Base-by-base conservation (phyloP, 2,888 invertebrate genomes). In the Acleris literana region DNA sequence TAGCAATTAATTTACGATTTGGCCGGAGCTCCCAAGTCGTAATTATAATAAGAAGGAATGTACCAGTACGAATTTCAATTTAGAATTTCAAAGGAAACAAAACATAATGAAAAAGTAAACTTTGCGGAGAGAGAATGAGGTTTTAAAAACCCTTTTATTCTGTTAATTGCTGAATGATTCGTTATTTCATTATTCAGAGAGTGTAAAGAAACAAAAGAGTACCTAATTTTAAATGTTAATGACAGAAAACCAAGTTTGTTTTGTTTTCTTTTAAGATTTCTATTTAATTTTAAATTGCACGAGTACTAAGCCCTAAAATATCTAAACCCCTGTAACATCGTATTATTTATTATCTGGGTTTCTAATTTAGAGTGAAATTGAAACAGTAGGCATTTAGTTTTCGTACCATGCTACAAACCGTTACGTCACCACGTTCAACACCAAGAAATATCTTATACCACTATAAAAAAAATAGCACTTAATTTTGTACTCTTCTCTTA, bases 121-220 rank as follows among this genome's bases (percentile, higher is more conserved):
- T 55, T 65, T 65, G 29, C 22, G 29, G n/a, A 49, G 51, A 56
- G 29, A 51, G 60, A 65, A 55, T 20, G 49, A 55, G 49, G 60
- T 56, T 55, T 60, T 18, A 43, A 44, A 60, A 60, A 43, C 55
- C 60, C 55, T 60, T 63, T 60, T 60, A 56, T 60, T 55, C 33
- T 44, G 33, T 55, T 60, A 46, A 65, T 61, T 46, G 55, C 55
- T 51, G 16, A 61, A 60, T 43, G 60, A 65, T 65, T 55, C 43
- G 39, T 54, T 51, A 22, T 56, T 60, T 48, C 51, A 65, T 61
- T 61, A 51, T 48, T 55, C n/a, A 29, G 20, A 39, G 33, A 20
- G 25, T 22, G 9, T 16, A 20, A 46, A 9, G 7, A 60, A 65
- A 56, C 20, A 65, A 18, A 49, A 25, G n/a, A 11, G 9, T 54